Conservation (phyloP, 1,140 invertebrate species). For the Heliothis virescens region DNA sequence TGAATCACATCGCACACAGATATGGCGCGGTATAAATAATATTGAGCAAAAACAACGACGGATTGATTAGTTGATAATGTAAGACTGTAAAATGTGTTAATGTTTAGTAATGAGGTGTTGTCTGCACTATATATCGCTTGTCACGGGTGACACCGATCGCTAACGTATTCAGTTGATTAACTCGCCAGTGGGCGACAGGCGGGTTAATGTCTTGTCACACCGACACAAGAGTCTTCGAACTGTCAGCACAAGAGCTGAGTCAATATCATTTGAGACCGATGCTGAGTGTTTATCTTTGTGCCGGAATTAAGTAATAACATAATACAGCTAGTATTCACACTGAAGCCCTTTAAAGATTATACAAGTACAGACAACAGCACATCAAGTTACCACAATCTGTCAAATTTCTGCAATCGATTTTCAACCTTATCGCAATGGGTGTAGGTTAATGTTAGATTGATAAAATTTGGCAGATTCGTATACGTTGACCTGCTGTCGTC, state of each 20-base stretch:
- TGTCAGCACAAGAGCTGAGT: not conserved
- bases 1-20: conserved; percentile 35
- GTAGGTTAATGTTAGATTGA: too few relatives aligned
- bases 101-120: conserved; percentile 34
- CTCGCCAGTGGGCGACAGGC: conserved; percentile 5
- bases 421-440: too few relatives aligned
- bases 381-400: too few relatives aligned
- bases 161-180: not conserved
- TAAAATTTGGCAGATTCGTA: too few relatives aligned
- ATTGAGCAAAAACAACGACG: conserved; percentile 47
- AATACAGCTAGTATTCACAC: not conserved
- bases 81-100: conserved; percentile 39
- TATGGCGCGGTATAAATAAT: conserved; percentile 41
- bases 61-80: conserved; percentile 43
- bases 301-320: not conserved
- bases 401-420: too few relatives aligned
- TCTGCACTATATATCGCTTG: conserved; percentile 17
- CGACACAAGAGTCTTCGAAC: not conserved
- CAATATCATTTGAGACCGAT: not conserved
- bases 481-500: too few relatives aligned
- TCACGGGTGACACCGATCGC: conserved; percentile 21
- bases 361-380: too few relatives aligned
- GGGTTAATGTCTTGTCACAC: not conserved
- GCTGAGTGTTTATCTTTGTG: not conserved
- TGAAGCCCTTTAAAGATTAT: too few relatives aligned